Evolutionary conservation across 2,888 invertebrate genomes (phyloP).

Genomic region (Acanthacorydalis orientalis): DNA sequence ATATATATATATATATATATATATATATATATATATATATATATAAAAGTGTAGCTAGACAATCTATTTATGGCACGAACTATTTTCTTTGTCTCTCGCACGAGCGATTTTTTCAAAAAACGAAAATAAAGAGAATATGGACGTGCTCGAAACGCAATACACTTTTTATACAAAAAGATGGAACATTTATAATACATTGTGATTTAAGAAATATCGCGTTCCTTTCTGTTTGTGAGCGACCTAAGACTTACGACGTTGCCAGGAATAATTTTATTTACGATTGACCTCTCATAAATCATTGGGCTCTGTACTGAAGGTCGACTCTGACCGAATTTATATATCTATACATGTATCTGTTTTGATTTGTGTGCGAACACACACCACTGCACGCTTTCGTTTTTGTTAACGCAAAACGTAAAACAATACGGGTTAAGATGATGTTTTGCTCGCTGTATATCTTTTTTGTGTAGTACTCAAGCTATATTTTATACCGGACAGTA

Average conservation of each 20-base stretch:
- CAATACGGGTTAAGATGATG: no score
- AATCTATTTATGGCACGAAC: background rate
- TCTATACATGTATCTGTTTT: background rate
- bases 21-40: slow-evolving; percentile 1
- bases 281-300: background rate
- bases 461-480: background rate
- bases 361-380: background rate
- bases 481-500: no score
- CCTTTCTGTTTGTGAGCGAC: no score
- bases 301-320: background rate
- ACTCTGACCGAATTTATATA: background rate
- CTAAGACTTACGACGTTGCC: background rate
- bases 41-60: background rate
- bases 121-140: no score
- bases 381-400: background rate
- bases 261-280: background rate
- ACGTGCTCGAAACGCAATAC: no score
- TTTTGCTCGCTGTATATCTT: no score
- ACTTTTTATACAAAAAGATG: background rate
- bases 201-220: background rate
- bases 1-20: slow-evolving; percentile 1
- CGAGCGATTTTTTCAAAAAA: background rate
- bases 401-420: background rate
- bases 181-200: background rate
- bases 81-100: background rate